Evolutionary conservation across 37 sponge, comb jelly and placozoan genomes (phyloP).

Genomic region (Cladorhizidae sp.): DNA sequence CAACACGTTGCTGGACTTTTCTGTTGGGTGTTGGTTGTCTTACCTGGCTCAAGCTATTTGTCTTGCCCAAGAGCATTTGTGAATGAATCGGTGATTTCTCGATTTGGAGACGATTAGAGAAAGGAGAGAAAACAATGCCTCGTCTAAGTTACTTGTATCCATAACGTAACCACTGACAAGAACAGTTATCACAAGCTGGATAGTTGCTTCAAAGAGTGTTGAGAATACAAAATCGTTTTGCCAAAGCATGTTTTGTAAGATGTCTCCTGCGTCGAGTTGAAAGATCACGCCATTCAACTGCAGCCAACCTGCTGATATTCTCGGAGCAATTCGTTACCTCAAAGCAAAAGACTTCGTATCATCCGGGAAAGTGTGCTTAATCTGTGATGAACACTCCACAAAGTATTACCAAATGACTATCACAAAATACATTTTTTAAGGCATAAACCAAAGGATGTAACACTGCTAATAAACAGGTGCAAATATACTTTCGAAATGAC

Average conservation of each 20-base stretch:
- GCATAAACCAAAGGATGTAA: constrained; percentile 27
- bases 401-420: background rate
- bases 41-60: constrained; percentile 25
- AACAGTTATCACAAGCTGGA: background rate
- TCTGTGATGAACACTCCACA: background rate
- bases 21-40: too few species aligned
- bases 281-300: background rate
- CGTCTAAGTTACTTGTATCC: background rate
- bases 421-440: constrained; percentile 18
- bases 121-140: background rate
- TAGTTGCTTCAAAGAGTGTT: background rate
- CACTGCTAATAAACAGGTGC: constrained; percentile 34
- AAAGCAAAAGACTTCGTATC: background rate
- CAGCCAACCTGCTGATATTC: background rate
- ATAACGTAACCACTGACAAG: background rate
- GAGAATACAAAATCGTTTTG: background rate
- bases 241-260: background rate
- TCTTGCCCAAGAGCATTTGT: constrained; percentile 13
- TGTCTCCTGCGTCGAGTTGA: too few species aligned
- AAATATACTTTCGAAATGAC: constrained; percentile 21
- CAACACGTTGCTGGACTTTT: constrained; percentile 33
- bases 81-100: constrained; percentile 5
- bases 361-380: constrained; percentile 28
- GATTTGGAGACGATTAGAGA: constrained; percentile 2
- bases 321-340: background rate